phyloP scores from a whole-genome alignment of 2,888 invertebrate species.

The Spisula subtruncata region DNA sequence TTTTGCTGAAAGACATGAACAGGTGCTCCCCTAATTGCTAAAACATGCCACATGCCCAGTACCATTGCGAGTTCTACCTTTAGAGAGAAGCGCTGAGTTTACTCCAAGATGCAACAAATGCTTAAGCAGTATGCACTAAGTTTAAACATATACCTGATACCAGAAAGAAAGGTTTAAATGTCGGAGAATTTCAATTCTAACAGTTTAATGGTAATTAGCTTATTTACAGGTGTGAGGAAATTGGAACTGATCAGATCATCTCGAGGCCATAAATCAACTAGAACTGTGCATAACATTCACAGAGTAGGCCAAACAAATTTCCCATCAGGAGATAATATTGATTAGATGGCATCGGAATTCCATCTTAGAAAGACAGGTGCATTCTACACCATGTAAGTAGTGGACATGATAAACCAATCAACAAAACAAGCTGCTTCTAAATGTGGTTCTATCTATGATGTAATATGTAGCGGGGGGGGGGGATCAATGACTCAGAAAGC shows the following conservation, averaged over 20 bases:
- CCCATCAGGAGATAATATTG: constrained; percentile 5
- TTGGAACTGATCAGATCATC: not conserved
- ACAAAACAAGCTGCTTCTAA: not conserved
- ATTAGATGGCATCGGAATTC: not conserved
- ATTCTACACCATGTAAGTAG: not conserved
- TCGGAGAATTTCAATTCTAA: not conserved
- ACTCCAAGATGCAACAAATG: not conserved
- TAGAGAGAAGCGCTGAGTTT: not conserved
- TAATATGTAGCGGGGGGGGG: no score
- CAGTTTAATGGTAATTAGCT: not conserved
- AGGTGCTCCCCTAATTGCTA: constrained; percentile 37
- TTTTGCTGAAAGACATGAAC: constrained; percentile 29
- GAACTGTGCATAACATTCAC: not conserved
- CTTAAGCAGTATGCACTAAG: not conserved
- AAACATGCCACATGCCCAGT: not conserved
- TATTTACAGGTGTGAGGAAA: constrained; percentile 7
- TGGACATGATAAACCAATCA: not conserved
- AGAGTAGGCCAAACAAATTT: constrained; percentile 10
- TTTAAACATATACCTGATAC: not conserved
- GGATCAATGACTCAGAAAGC: no score
- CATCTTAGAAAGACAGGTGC: not conserved
- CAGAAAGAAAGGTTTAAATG: not conserved
- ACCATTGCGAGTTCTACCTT: not conserved
- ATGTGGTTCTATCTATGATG: no score
- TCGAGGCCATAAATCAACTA: not conserved